Evolutionary conservation across 1,140 invertebrate species (phyloP).

Genomic region (Fopius arisanus): DNA sequence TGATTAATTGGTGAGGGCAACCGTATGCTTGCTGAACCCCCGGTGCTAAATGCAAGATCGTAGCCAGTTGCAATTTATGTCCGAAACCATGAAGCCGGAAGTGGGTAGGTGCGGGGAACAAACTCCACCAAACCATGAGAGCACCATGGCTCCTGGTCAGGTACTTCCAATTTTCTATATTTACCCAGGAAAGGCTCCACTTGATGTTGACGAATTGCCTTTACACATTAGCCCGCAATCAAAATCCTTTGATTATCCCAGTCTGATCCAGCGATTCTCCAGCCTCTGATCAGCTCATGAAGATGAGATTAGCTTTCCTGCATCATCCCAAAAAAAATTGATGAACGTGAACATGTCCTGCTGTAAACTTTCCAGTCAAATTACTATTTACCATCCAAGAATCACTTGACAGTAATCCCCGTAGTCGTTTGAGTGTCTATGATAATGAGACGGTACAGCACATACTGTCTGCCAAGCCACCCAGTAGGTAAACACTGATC

Average conservation of each 20-base stretch:
- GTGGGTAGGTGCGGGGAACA: slow-evolving; percentile 25
- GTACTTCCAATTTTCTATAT: neutral
- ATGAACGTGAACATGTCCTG: too few species aligned
- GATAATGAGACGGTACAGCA: neutral
- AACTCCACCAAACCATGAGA: neutral
- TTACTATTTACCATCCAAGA: neutral
- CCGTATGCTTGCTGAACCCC: slow-evolving; percentile 25
- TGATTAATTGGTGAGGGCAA: slow-evolving; percentile 48
- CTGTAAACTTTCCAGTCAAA: too few species aligned
- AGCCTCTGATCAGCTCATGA: neutral
- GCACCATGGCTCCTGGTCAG: neutral
- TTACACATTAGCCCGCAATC: neutral
- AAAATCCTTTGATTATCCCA: neutral
- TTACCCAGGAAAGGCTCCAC: neutral
- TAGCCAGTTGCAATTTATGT: slow-evolving; percentile 34
- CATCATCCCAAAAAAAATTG: too few species aligned
- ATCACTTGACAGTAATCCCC: neutral
- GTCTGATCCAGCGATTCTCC: too few species aligned
- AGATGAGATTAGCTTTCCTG: too few species aligned
- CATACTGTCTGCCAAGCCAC: neutral
- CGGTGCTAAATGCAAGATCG: slow-evolving; percentile 38
- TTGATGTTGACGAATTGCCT: neutral
- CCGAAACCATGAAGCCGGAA: neutral
- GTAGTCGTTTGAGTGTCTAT: neutral
- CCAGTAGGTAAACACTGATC: neutral